Percentiles rank a stretch among this genome's conserved stretches.
phyloP scores from a whole-genome alignment of 2,113 vertebrate genomes.

The Nestor notabilis region DNA sequence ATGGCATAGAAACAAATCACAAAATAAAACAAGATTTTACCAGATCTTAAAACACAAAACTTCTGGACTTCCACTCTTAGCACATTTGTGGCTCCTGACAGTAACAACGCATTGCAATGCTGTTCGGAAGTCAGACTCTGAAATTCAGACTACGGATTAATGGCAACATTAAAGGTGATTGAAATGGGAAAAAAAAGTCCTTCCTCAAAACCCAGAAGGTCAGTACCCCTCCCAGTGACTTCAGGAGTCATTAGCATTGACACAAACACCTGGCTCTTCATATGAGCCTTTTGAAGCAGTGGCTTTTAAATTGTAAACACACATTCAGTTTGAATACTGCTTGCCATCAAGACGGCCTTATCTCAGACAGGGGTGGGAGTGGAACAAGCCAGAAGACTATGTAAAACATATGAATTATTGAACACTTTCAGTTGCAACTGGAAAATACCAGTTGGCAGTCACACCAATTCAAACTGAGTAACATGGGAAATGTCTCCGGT shows the following conservation, averaged over 20 bases:
- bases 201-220: background rate
- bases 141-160: background rate
- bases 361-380: background rate
- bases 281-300: background rate
- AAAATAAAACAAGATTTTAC: background rate
- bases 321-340: background rate
- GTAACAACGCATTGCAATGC: background rate
- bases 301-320: background rate
- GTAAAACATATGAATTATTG: constrained; percentile 13
- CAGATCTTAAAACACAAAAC: background rate
- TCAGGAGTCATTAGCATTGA: background rate
- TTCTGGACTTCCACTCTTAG: background rate
- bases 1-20: background rate
- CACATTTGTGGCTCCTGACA: background rate
- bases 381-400: background rate
- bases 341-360: background rate
- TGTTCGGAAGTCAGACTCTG: background rate
- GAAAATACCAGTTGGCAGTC: background rate
- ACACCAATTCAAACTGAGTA: background rate
- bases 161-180: background rate
- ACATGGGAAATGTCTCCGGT: background rate
- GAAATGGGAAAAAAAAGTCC: background rate
- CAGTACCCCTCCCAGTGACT: background rate
- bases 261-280: background rate
- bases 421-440: background rate